Base-by-base conservation (phyloP, 2,888 invertebrate genomes). In the Agrochola lychnidis region DNA sequence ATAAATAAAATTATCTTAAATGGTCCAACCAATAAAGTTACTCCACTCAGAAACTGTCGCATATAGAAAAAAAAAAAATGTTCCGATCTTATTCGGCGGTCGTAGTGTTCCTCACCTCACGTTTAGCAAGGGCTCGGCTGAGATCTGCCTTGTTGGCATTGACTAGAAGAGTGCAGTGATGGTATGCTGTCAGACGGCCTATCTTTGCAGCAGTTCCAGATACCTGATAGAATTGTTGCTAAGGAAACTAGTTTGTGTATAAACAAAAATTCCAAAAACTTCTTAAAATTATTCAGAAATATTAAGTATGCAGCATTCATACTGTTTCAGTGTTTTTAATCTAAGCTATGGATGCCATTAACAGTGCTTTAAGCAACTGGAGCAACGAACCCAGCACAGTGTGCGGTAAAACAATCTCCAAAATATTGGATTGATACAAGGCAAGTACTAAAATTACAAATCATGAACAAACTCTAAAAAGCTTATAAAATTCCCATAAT, bases 141-240 rank as follows among this genome's bases (percentile, higher is more conserved):
- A 99, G 97, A 93, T 97, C 97, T 84, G 97, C 94, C 95, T 98
- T 98, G 93, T 99, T 98, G 83, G 98, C 98, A 91, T 98, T 98
- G 81, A 99, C 98, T 93, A 99, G 97, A 86, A 99, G 97, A 6
- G 99, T 99, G 95, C 99, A 99, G 94, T 99, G 99, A 94, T 99
- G 99, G 96, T 99, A 99, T n/a, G 99, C 98, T 91, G 98, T 98
- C 16, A 98, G 97, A 85, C 98, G 97, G 78, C 99, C 99, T 78
- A 99, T 96, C 96, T 99, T 99, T 1, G 99, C 98, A 69, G 99
- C 99, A 70, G 99, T 99, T 87, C 99, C 99, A 89, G 99, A 99
- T 89, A 99, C 97, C 99, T 99, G 91, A 89, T 79, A 81, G 48
- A 61, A 53, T 72, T 61, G 12, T 42, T 62, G 86, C 87, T 92